Conservation (phyloP, 2,113 vertebrate species). For the Silurus glanis region DNA sequence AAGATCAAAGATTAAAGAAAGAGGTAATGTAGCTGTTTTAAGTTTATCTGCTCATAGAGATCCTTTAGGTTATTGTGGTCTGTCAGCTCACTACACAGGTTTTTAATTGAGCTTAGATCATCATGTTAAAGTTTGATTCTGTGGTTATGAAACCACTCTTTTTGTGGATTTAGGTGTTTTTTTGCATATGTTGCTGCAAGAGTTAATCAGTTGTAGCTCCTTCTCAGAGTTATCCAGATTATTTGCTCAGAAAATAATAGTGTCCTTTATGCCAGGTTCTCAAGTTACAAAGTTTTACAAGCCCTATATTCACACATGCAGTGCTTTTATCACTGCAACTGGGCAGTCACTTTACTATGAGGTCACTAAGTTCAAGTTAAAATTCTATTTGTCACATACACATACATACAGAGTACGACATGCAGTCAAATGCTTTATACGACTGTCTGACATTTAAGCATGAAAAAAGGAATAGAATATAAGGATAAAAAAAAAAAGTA, state of each 20-base stretch:
- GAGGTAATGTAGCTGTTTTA: too few species aligned
- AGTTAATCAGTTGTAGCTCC: background rate
- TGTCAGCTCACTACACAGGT: background rate
- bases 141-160: background rate
- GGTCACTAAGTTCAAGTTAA: too few species aligned
- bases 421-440: too few species aligned
- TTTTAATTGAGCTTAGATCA: background rate
- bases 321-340: too few species aligned
- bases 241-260: background rate
- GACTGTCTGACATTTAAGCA: too few species aligned
- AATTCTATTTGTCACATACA: too few species aligned
- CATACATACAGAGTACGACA: too few species aligned
- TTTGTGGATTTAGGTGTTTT: background rate
- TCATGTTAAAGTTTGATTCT: background rate
- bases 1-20: too few species aligned
- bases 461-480: too few species aligned
- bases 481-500: too few species aligned
- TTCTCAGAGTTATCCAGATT: background rate
- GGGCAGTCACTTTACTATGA: too few species aligned
- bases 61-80: background rate
- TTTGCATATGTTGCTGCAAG: background rate
- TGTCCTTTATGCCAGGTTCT: background rate
- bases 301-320: too few species aligned
- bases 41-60: background rate
- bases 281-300: background rate